Conservation (phyloP, 2,888 invertebrate genomes). For the Apamea anceps region DNA sequence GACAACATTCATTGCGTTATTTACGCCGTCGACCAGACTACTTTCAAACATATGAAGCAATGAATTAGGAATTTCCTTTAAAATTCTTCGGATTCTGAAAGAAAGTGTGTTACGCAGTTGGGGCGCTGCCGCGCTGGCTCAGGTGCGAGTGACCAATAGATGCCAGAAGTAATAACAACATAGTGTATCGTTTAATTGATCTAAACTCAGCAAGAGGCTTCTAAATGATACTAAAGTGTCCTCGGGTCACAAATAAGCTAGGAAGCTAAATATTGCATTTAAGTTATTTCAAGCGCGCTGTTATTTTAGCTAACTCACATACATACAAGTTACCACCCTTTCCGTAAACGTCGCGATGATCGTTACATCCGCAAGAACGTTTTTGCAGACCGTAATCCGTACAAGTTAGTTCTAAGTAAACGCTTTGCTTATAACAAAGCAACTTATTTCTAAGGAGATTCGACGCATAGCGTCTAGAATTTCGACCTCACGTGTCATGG, state of each 20-base stretch:
- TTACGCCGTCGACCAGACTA: not conserved
- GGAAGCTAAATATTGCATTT: not conserved
- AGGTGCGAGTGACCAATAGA: not conserved
- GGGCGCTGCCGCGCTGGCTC: too few relatives aligned
- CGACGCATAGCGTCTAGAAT: constrained; percentile 51
- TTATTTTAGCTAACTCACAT: not conserved
- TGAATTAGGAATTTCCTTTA: not conserved
- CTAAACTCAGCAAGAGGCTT: not conserved
- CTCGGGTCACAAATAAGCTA: not conserved
- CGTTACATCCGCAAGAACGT: not conserved
- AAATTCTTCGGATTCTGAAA: not conserved
- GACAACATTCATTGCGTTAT: not conserved
- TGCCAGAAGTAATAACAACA: not conserved
- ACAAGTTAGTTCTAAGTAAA: constrained; percentile 3
- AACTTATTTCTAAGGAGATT: constrained; percentile 51
- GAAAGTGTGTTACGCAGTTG: not conserved
- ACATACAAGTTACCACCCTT: not conserved
- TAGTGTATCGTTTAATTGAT: not conserved
- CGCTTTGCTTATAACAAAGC: constrained; percentile 24
- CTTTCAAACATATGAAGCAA: not conserved
- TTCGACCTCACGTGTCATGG: constrained; percentile 37
- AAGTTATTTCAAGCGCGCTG: not conserved
- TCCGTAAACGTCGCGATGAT: too few relatives aligned
- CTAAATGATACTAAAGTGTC: not conserved
- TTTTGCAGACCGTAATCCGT: not conserved